phyloP scores from a whole-genome alignment of 1,140 invertebrate species.

The Bombus vancouverensis region DNA sequence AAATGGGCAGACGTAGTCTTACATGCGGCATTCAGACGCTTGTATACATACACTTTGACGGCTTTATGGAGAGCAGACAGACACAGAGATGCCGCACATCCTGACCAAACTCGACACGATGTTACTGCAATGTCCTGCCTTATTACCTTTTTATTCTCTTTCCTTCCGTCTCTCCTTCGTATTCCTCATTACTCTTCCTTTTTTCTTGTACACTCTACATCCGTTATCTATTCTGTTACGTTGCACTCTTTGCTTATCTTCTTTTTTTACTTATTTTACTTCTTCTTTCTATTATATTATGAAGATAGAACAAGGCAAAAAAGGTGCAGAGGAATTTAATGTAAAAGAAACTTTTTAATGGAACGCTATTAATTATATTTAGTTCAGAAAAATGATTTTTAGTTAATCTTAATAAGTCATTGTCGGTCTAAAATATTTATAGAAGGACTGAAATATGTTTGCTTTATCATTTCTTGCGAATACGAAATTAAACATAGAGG shows the following conservation, averaged over 20 bases:
- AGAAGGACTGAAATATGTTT: not conserved
- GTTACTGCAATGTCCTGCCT: slow-evolving; percentile 21
- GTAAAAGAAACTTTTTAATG: not conserved
- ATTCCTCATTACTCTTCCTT: not conserved
- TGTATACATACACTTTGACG: slow-evolving; percentile 42
- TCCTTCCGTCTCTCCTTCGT: not conserved
- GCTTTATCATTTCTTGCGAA: not conserved
- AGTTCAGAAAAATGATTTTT: too few species aligned
- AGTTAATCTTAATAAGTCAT: too few species aligned
- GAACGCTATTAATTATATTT: not conserved
- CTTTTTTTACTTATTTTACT: not conserved
- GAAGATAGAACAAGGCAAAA: not conserved
- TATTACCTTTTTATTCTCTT: not conserved
- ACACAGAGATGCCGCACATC: slow-evolving; percentile 39
- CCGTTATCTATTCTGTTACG: not conserved
- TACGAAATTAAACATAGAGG: not conserved
- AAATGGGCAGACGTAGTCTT: slow-evolving; percentile 41
- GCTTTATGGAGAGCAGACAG: slow-evolving; percentile 41
- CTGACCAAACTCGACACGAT: slow-evolving; percentile 47
- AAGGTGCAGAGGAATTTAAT: not conserved
- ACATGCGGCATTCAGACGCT: slow-evolving; percentile 34
- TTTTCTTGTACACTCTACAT: not conserved
- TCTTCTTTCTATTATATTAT: not conserved
- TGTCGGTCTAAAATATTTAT: too few species aligned
- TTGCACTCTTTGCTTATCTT: not conserved